A percentile compares a stretch with the other conserved stretches of the same genome.
phyloP scores from a whole-genome alignment of 2,888 invertebrate genomes.

The Eupithecia tripunctaria region DNA sequence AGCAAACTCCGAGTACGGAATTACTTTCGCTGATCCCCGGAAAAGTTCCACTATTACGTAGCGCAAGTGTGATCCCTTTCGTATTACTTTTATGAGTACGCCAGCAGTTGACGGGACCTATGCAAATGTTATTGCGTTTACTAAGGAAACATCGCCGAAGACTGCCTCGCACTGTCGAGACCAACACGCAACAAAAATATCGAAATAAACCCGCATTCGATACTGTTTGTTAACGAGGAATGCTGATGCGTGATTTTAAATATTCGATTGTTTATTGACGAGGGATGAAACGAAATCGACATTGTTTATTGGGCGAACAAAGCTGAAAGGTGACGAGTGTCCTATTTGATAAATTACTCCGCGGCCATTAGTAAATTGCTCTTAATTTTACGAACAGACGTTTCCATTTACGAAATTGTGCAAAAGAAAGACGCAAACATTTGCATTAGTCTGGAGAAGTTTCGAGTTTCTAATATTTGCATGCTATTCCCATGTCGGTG shows the following conservation, averaged over 20 bases:
- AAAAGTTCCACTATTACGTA: slow-evolving; percentile 71
- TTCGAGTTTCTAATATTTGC: slow-evolving; percentile 36
- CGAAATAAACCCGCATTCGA: slow-evolving; percentile 22
- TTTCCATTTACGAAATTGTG: slow-evolving; percentile 15
- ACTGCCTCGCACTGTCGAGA: slow-evolving; percentile 37
- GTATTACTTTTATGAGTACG: slow-evolving; percentile 73
- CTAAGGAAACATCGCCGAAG: slow-evolving; percentile 62
- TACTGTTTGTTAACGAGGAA: slow-evolving; percentile 33
- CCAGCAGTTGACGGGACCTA: slow-evolving; percentile 74
- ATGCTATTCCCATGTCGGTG: slow-evolving; percentile 31
- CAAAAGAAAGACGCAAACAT: slow-evolving; percentile 17
- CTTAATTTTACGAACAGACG: slow-evolving; percentile 22
- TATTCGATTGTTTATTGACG: slow-evolving; percentile 44
- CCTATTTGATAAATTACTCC: slow-evolving; percentile 33
- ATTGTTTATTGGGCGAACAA: slow-evolving; percentile 41
- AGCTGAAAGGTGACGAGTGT: slow-evolving; percentile 41
- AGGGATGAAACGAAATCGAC: slow-evolving; percentile 43
- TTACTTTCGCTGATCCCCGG: slow-evolving; percentile 68
- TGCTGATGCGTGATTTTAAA: slow-evolving; percentile 35
- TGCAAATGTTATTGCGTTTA: slow-evolving; percentile 78
- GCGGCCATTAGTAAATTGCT: slow-evolving; percentile 36
- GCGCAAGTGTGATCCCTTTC: slow-evolving; percentile 73
- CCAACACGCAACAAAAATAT: slow-evolving; percentile 28
- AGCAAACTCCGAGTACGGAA: slow-evolving; percentile 63
- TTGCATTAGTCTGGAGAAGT: slow-evolving; percentile 24